These are phyloP conservation scores for Dendrocincla fuliginosa DNA, from an alignment of 2,797 vertebrate species.

Conservation along the genomic window DNA sequence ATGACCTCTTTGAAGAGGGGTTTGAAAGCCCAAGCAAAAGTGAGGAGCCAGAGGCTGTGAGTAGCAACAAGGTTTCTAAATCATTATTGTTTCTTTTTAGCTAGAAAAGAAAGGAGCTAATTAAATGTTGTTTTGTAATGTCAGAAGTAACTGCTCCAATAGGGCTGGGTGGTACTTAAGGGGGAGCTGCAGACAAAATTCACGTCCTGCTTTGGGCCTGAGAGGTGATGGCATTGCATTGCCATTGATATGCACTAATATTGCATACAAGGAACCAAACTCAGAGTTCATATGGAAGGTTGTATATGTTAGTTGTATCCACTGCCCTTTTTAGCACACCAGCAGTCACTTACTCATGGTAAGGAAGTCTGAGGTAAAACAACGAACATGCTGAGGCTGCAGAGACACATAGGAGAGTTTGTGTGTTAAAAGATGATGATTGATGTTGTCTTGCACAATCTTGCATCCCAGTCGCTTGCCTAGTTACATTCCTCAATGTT, in stretches of 20 bases:
- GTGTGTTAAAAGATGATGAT: slow-evolving; percentile 16
- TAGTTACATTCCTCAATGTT: slow-evolving; percentile 6
- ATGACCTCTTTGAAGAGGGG: slow-evolving; percentile 93
- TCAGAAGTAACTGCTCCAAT: neutral
- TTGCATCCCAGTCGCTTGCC: slow-evolving; percentile 33
- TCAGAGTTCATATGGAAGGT: neutral
- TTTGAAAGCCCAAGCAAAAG: slow-evolving; percentile 97
- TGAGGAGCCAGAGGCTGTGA: slow-evolving; percentile 93
- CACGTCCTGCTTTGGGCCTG: neutral
- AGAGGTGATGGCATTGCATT: neutral
- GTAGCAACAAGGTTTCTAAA: slow-evolving; percentile 68
- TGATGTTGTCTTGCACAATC: slow-evolving; percentile 25
- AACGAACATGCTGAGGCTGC: neutral
- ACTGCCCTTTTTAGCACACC: neutral
- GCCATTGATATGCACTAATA: neutral
- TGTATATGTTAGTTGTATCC: neutral
- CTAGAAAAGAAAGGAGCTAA: neutral
- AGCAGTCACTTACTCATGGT: neutral
- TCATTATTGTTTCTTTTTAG: neutral
- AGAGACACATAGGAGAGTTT: slow-evolving; percentile 1
- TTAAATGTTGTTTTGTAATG: neutral
- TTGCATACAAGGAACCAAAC: neutral
- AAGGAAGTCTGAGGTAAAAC: neutral
- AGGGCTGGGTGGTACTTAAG: neutral
- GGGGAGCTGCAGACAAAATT: neutral